phyloP scores from a whole-genome alignment of 2,888 invertebrate species.

The Andricus curvator region DNA sequence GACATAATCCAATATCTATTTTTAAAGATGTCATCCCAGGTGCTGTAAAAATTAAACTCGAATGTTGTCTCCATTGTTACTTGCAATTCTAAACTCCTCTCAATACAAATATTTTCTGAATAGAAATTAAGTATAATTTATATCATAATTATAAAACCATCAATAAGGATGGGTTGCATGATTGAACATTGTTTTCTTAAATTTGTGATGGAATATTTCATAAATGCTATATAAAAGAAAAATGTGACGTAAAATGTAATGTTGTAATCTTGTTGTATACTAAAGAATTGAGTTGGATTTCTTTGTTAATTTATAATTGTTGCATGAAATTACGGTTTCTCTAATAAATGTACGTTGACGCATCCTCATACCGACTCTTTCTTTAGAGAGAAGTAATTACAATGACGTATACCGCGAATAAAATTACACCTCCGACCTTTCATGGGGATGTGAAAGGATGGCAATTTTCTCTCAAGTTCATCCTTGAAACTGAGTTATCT shows the following conservation, averaged over 20 bases:
- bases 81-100: not conserved
- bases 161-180: not conserved
- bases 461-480: slow-evolving; percentile 39
- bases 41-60: not conserved
- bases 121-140: too few relatives aligned
- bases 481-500: slow-evolving; percentile 22
- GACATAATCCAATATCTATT: not conserved
- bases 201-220: not conserved
- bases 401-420: slow-evolving; percentile 22
- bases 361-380: slow-evolving; percentile 10
- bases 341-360: slow-evolving; percentile 21
- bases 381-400: slow-evolving; percentile 29
- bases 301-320: not conserved
- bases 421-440: slow-evolving; percentile 39
- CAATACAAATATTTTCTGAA: not conserved
- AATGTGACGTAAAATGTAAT: not conserved
- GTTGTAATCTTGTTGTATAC: not conserved
- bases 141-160: not conserved
- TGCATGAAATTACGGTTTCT: slow-evolving; percentile 11
- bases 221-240: not conserved
- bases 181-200: not conserved
- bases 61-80: slow-evolving; percentile 17
- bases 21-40: slow-evolving; percentile 19
- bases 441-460: slow-evolving; percentile 36
- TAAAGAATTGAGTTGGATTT: not conserved